phyloP scores from a whole-genome alignment of 2,113 vertebrate species.

The Heliornis fulica region DNA sequence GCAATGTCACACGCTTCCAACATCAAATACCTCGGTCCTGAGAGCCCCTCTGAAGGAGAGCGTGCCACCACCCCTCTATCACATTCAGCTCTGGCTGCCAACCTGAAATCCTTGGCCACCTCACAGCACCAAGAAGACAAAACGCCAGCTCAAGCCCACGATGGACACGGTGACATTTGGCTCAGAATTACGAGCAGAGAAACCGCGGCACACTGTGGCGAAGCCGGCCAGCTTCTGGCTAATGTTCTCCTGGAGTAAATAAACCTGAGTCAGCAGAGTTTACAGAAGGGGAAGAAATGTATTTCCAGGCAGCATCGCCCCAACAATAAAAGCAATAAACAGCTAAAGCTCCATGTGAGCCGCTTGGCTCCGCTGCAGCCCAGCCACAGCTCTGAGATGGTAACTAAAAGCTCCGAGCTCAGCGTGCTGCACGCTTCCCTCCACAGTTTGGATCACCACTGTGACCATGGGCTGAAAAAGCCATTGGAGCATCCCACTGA shows the following conservation, averaged over 20 bases:
- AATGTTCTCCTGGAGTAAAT: neutral
- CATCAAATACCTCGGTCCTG: accelerated
- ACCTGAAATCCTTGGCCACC: neutral
- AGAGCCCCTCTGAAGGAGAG: neutral
- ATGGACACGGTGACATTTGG: accelerated
- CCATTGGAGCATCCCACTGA: neutral
- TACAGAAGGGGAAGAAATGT: neutral
- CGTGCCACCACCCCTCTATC: neutral
- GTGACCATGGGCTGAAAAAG: neutral
- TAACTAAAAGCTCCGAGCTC: neutral
- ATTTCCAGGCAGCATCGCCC: neutral
- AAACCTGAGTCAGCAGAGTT: neutral
- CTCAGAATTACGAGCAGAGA: accelerated
- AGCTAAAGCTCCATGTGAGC: neutral
- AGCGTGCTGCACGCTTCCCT: neutral
- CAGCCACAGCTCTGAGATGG: neutral
- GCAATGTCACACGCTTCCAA: accelerated
- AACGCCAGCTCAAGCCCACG: neutral
- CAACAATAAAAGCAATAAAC: neutral
- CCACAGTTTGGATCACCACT: neutral
- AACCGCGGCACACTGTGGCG: accelerated
- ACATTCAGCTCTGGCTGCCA: neutral
- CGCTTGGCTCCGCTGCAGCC: neutral
- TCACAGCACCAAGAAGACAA: accelerated
- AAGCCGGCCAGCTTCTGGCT: neutral